These are phyloP conservation scores for Calliopsis andreniformis DNA, from an alignment of 1,140 invertebrate genomes.

Conservation along the genomic window DNA sequence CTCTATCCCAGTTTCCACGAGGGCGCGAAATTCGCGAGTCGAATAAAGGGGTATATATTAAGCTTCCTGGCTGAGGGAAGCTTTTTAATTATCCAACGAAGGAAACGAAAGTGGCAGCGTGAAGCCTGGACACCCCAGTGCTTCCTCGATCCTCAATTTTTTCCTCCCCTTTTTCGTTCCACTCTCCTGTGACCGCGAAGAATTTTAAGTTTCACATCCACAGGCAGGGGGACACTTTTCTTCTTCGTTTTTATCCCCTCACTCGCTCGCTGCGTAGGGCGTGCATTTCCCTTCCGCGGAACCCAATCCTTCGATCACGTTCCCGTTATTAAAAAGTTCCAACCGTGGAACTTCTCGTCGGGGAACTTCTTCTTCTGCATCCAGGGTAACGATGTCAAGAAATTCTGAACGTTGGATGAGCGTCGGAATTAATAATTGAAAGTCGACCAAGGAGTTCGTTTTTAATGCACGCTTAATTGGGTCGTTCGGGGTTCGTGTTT, in stretches of 20 bases:
- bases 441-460: background rate
- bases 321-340: constrained; percentile 55
- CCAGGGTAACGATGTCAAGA: constrained; percentile 39
- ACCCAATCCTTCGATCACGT: constrained; percentile 51
- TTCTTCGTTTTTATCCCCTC: constrained; percentile 6
- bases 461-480: constrained; percentile 5
- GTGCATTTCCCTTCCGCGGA: too few species aligned
- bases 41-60: constrained; percentile 60
- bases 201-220: constrained; percentile 45
- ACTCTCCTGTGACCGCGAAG: background rate
- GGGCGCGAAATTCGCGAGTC: constrained; percentile 23
- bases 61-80: constrained; percentile 41
- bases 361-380: constrained; percentile 10
- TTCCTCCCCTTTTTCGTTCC: background rate
- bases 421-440: constrained; percentile 11
- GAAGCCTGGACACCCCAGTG: constrained; percentile 17
- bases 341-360: background rate
- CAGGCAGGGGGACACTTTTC: background rate
- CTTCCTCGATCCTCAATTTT: background rate
- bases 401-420: background rate
- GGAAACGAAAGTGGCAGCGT: constrained; percentile 14
- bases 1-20: constrained; percentile 50
- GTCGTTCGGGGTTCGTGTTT: background rate
- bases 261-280: background rate
- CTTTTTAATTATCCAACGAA: constrained; percentile 59